These are phyloP conservation scores for Mormyrops boulengeri DNA, from an alignment of 2,797 vertebrate genomes.

Conservation along the genomic window DNA sequence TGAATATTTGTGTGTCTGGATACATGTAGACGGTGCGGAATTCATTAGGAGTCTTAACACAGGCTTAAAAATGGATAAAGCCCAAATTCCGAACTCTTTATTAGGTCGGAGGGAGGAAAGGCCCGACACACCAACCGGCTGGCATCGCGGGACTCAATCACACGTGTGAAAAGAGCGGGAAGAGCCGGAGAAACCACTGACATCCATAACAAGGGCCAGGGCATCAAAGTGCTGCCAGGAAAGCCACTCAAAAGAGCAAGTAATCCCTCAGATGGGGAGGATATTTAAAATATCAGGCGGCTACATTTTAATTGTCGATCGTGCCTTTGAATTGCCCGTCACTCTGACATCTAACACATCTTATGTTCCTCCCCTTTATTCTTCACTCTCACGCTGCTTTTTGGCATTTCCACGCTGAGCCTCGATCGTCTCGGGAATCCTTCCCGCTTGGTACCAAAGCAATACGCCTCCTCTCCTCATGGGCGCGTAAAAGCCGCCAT, in stretches of 20 bases:
- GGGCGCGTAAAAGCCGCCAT: conserved; percentile 15
- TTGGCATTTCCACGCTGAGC: conserved; percentile 32
- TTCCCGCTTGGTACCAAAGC: conserved; percentile 30
- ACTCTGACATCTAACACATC: conserved; percentile 37
- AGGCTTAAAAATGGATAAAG: background rate
- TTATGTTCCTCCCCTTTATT: conserved; percentile 27
- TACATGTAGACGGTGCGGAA: conserved; percentile 29
- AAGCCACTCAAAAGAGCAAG: conserved; percentile 30
- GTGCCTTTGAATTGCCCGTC: conserved; percentile 37
- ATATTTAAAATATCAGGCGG: conserved; percentile 33
- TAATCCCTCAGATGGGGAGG: conserved; percentile 37
- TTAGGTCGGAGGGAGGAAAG: background rate
- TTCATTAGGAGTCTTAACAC: background rate
- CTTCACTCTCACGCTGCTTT: conserved; percentile 22
- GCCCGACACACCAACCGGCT: background rate
- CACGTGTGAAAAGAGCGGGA: background rate
- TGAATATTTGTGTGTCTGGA: conserved; percentile 20
- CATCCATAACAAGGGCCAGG: conserved; percentile 31
- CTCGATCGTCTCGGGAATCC: conserved; percentile 32
- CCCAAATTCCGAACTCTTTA: background rate
- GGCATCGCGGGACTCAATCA: background rate
- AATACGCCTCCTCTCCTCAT: conserved; percentile 26
- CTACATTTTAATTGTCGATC: conserved; percentile 41
- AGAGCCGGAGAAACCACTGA: background rate
- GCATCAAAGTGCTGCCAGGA: conserved; percentile 35